phyloP scores from a whole-genome alignment of 1,140 invertebrate species.

The Aricia agestis region DNA sequence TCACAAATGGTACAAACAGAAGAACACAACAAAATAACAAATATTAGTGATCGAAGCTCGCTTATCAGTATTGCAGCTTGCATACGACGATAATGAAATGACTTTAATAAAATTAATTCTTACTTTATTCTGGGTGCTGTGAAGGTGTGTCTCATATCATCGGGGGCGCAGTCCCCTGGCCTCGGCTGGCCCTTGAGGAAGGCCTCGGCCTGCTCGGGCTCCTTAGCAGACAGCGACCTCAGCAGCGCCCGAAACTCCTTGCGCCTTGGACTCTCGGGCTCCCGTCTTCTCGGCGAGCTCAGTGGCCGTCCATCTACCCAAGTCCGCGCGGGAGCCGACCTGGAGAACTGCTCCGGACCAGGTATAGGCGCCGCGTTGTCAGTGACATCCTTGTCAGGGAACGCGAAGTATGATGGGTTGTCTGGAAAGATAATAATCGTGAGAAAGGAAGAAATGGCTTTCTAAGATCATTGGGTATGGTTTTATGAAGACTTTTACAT shows the following conservation, averaged over 20 bases:
- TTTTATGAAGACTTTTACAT: too few species aligned
- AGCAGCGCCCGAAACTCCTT: conserved; percentile 74
- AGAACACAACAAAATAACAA: too few species aligned
- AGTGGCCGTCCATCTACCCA: conserved; percentile 55
- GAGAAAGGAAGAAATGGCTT: background rate
- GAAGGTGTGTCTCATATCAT: conserved; percentile 66
- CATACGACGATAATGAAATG: too few species aligned
- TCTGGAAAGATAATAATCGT: conserved; percentile 52
- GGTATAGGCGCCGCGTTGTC: conserved; percentile 40
- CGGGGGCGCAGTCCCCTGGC: conserved; percentile 63
- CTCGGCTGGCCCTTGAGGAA: conserved; percentile 74
- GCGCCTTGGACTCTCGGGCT: conserved; percentile 58
- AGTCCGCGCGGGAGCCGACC: conserved; percentile 57
- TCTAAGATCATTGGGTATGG: too few species aligned
- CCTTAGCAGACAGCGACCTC: conserved; percentile 70
- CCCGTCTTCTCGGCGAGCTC: conserved; percentile 51
- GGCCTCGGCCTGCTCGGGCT: conserved; percentile 66
- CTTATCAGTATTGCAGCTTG: too few species aligned
- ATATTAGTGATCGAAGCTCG: too few species aligned
- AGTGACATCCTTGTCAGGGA: conserved; percentile 66
- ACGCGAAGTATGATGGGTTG: conserved; percentile 77
- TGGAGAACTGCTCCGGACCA: conserved; percentile 49
- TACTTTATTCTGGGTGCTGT: conserved; percentile 67
- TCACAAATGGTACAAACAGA: too few species aligned
- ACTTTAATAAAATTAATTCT: conserved; percentile 24